Evolutionary conservation across 2,113 vertebrate genomes (phyloP).

Genomic region (Lontra canadensis): DNA sequence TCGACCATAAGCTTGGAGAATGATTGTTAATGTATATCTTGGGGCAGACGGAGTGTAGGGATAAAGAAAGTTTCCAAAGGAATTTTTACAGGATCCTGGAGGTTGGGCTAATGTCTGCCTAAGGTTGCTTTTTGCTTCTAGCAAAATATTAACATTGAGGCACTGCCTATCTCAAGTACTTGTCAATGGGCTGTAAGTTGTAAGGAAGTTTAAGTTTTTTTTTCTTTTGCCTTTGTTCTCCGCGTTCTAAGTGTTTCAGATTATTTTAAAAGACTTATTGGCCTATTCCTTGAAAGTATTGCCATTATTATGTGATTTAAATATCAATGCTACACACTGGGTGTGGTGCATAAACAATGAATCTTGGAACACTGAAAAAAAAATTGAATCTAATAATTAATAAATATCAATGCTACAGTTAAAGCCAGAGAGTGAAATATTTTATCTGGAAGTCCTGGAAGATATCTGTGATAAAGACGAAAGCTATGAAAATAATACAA

Average conservation of each 20-base stretch:
- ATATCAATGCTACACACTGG: neutral
- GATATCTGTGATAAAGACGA: conserved; percentile 28
- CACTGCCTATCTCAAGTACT: neutral
- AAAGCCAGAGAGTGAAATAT: conserved; percentile 4
- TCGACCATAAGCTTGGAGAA: neutral
- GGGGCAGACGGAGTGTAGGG: neutral
- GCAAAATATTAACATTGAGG: neutral
- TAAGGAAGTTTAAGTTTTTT: neutral
- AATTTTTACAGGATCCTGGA: neutral
- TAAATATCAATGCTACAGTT: conserved; percentile 41
- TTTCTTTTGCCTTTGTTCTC: neutral
- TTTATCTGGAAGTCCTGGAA: conserved; percentile 17
- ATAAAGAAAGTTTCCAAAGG: neutral
- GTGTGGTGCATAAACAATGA: too few species aligned
- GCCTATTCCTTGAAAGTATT: neutral
- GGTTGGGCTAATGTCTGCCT: neutral
- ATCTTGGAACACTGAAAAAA: too few species aligned
- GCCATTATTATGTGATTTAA: neutral
- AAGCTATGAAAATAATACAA: conserved; percentile 14
- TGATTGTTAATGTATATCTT: neutral
- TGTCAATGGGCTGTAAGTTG: neutral
- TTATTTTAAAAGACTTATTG: conserved; percentile 26
- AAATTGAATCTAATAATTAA: too few species aligned
- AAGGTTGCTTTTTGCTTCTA: neutral
- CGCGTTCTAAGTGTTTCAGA: neutral